Percentiles rank a stretch among this genome's conserved stretches.
These are phyloP conservation scores for Tauraco hartlaubi DNA, from an alignment of 2,797 vertebrate genomes.

Conservation along the genomic window DNA sequence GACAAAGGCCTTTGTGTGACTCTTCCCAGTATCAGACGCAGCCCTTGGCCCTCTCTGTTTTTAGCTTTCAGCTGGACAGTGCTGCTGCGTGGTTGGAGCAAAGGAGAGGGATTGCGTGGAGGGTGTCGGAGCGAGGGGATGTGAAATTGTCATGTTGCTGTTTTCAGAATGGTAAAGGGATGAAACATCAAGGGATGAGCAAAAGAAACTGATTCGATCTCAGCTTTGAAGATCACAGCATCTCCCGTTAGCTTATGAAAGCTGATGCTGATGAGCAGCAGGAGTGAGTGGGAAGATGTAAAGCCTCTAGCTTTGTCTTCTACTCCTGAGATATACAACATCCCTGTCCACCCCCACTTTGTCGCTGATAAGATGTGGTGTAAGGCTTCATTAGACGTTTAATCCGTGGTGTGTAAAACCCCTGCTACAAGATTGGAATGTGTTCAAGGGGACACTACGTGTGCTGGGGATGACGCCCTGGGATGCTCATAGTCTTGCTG, in stretches of 20 bases:
- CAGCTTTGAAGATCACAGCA: not conserved
- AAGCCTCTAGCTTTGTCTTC: slow-evolving; percentile 51
- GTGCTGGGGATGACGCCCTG: not conserved
- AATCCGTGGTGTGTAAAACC: not conserved
- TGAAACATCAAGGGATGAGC: not conserved
- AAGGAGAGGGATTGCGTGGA: not conserved
- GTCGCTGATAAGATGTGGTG: not conserved
- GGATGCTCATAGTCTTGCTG: not conserved
- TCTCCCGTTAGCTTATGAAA: not conserved
- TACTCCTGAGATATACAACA: not conserved
- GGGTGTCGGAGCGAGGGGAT: not conserved
- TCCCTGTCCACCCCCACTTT: not conserved
- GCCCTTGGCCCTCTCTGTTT: not conserved
- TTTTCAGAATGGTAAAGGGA: not conserved
- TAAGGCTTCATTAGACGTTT: not conserved
- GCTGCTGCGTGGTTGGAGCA: not conserved
- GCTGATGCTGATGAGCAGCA: not conserved
- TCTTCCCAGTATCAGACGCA: not conserved
- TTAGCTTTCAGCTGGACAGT: not conserved
- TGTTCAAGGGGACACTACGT: not conserved
- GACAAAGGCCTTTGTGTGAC: not conserved
- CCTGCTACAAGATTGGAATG: not conserved
- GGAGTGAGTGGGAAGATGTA: slow-evolving; percentile 48
- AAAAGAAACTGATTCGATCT: not conserved
- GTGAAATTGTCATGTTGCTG: fast-evolving